Percentiles rank a stretch among this genome's conserved stretches.
phyloP scores from a whole-genome alignment of 2,888 invertebrate genomes.

The Orchesella flavescens region DNA sequence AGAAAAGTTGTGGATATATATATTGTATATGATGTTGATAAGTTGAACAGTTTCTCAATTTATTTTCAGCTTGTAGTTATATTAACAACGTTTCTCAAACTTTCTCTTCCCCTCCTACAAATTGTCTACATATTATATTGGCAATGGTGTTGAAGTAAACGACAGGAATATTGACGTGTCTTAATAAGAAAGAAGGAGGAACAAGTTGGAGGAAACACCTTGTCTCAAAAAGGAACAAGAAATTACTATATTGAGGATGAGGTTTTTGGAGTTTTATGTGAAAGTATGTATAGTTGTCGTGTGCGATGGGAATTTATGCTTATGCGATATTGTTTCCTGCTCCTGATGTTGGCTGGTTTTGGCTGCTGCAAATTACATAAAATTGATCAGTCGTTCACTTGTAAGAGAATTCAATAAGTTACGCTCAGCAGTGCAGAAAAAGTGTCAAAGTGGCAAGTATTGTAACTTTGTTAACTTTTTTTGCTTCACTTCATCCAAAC shows the following conservation, averaged over 20 bases:
- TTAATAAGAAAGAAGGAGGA: constrained; percentile 51
- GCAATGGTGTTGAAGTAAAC: background rate
- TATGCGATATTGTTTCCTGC: constrained; percentile 54
- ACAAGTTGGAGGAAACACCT: constrained; percentile 33
- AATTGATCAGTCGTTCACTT: constrained; percentile 61
- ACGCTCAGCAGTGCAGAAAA: constrained; percentile 62
- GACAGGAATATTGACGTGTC: constrained; percentile 58
- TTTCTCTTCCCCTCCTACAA: constrained; percentile 7
- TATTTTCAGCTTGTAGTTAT: constrained; percentile 29
- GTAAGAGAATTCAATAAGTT: constrained; percentile 62
- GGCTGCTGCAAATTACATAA: constrained; percentile 58
- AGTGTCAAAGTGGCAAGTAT: constrained; percentile 65
- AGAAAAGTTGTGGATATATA: background rate
- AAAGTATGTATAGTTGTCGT: background rate
- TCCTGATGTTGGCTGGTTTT: too few species aligned
- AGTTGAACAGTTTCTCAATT: constrained; percentile 53
- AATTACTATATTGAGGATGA: too few species aligned
- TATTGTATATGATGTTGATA: background rate
- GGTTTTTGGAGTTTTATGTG: background rate
- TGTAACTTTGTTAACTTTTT: constrained; percentile 64
- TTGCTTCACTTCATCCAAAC: constrained; percentile 57
- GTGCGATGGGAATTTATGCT: constrained; percentile 43
- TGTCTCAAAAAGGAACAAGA: too few species aligned
- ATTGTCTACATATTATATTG: background rate
- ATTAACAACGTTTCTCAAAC: constrained; percentile 39